Evolutionary conservation across 2,888 invertebrate genomes (phyloP).

Genomic region (Pseudococcus longispinus): DNA sequence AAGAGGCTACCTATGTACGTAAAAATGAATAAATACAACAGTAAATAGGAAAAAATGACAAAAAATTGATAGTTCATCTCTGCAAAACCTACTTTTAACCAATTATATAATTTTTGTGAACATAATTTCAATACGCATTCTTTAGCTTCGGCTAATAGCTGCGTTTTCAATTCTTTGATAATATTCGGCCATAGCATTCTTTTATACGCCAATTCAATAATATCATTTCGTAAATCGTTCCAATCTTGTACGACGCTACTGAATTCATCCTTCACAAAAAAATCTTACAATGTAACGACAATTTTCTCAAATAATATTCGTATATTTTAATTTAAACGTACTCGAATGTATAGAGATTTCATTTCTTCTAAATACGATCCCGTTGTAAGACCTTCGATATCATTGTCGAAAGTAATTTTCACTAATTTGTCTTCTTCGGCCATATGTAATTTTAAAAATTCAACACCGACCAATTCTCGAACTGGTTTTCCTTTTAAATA

Average conservation of each 20-base stretch:
- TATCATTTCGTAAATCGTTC: conserved; percentile 88
- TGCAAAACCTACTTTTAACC: conserved; percentile 73
- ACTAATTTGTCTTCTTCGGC: conserved; percentile 84
- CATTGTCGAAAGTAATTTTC: conserved; percentile 75
- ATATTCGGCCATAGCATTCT: conserved; percentile 90
- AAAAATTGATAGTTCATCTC: background rate
- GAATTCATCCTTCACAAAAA: conserved; percentile 79
- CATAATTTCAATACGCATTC: conserved; percentile 84
- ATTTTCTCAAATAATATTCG: background rate
- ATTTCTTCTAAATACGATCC: conserved; percentile 84
- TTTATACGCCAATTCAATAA: conserved; percentile 85
- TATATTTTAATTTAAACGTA: conserved; percentile 61
- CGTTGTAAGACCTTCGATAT: conserved; percentile 79
- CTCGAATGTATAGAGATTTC: conserved; percentile 82
- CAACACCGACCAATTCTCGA: conserved; percentile 84
- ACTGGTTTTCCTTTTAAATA: conserved; percentile 94
- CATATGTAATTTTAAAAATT: conserved; percentile 82
- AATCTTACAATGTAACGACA: conserved; percentile 23
- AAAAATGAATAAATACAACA: background rate
- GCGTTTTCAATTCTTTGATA: conserved; percentile 81
- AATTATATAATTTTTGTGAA: conserved; percentile 85
- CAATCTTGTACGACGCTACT: conserved; percentile 93
- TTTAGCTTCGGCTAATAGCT: conserved; percentile 84
- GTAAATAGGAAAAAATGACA: background rate
- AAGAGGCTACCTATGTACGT: conserved; percentile 74